A percentile compares a stretch with the other conserved stretches of the same genome.
These are phyloP conservation scores for Heliconius hewitsoni DNA, from an alignment of 1,140 invertebrate genomes.

Conservation along the genomic window DNA sequence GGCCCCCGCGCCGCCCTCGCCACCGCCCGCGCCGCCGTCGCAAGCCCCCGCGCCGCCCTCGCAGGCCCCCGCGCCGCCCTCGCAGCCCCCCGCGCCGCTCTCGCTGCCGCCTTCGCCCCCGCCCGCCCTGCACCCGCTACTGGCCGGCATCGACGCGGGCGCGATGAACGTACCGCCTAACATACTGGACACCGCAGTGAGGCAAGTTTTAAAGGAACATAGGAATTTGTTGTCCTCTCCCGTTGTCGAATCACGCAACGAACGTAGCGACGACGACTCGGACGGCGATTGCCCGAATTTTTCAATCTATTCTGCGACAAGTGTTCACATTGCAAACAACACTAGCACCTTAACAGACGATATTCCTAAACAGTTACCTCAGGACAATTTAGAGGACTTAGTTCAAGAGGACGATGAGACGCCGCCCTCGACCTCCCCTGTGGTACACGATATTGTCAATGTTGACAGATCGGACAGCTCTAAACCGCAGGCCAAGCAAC, in stretches of 20 bases:
- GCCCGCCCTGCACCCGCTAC: conserved; percentile 35
- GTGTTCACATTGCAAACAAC: conserved; percentile 87
- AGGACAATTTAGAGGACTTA: conserved; percentile 63
- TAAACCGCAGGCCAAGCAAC: neutral
- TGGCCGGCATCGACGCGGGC: conserved; percentile 51
- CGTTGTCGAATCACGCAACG: conserved; percentile 28
- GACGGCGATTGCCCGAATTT: conserved; percentile 91
- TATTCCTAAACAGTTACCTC: conserved; percentile 30
- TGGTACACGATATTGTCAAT: neutral
- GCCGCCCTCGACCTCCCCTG: conserved; percentile 22
- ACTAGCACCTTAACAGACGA: conserved; percentile 44
- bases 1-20: conserved; percentile 16
- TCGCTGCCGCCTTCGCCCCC: conserved; percentile 26
- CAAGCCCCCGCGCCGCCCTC: conserved; percentile 21
- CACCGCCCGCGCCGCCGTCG: conserved; percentile 30
- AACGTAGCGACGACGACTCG: conserved; percentile 80
- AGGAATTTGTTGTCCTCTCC: conserved; percentile 54
- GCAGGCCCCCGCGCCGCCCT: conserved; percentile 16
- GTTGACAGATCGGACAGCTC: neutral
- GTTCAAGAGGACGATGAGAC: conserved; percentile 74
- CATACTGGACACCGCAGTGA: conserved; percentile 66
- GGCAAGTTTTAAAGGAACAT: conserved; percentile 68
- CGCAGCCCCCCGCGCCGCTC: conserved; percentile 27
- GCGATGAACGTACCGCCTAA: conserved; percentile 56
- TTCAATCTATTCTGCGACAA: conserved; percentile 90